Evolutionary conservation across 2,797 vertebrate species (phyloP).

Genomic region (Hemibagrus guttatus): DNA sequence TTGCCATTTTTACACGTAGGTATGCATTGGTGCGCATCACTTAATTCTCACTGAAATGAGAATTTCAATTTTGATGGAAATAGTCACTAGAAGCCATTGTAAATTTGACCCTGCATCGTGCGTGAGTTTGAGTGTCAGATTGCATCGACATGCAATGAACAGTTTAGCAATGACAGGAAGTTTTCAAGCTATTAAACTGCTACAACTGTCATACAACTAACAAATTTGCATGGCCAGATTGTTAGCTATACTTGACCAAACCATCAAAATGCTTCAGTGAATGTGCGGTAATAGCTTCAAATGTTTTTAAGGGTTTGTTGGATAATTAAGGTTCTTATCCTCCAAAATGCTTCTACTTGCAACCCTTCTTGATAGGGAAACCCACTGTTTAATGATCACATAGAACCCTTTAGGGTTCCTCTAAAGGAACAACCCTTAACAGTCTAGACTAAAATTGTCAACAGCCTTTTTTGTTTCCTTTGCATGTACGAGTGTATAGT

Average conservation of each 20-base stretch:
- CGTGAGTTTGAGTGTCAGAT: background rate
- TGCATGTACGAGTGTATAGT: background rate
- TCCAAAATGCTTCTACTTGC: background rate
- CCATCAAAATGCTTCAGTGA: background rate
- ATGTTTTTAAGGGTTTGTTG: background rate
- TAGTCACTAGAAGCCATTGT: background rate
- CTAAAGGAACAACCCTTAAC: background rate
- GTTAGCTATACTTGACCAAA: no score
- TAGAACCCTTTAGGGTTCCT: background rate
- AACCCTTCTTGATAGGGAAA: background rate
- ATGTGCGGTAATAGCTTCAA: background rate
- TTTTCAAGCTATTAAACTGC: background rate
- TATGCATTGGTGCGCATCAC: background rate
- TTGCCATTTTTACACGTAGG: background rate
- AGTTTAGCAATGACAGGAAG: background rate
- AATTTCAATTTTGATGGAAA: background rate
- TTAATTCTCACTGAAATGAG: background rate
- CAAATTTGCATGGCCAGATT: background rate
- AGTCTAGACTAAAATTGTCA: background rate
- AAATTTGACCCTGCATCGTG: background rate
- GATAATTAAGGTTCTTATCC: background rate
- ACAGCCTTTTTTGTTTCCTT: background rate
- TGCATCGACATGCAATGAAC: background rate
- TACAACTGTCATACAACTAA: background rate
- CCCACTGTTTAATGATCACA: background rate